phyloP scores from a whole-genome alignment of 2,888 invertebrate species.

The Yponomeuta malinellus region DNA sequence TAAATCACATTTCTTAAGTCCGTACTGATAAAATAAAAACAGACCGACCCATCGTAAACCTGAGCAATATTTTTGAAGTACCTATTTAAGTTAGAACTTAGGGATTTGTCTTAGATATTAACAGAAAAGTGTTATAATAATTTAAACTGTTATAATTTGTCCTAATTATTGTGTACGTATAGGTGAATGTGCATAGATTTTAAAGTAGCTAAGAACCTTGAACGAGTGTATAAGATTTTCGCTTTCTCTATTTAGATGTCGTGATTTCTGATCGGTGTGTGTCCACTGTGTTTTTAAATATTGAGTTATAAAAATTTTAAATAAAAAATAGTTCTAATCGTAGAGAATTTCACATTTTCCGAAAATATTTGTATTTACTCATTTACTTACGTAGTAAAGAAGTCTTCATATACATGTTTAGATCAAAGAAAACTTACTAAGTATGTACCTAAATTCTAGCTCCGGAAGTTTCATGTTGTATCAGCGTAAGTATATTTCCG shows the following conservation, averaged over 20 bases:
- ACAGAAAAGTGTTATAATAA: neutral
- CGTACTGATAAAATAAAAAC: slow-evolving; percentile 57
- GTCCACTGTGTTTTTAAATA: slow-evolving; percentile 28
- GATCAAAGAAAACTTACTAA: neutral
- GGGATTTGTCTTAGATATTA: slow-evolving; percentile 29
- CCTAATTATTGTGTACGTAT: slow-evolving; percentile 55
- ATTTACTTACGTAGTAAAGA: slow-evolving; percentile 2
- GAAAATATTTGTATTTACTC: slow-evolving; percentile 10
- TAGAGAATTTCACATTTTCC: slow-evolving; percentile 11
- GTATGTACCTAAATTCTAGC: neutral
- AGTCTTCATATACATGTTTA: slow-evolving; percentile 13
- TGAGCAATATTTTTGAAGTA: slow-evolving; percentile 71
- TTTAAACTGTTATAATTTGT: slow-evolving; percentile 51
- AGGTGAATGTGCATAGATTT: slow-evolving; percentile 35
- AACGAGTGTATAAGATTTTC: slow-evolving; percentile 57
- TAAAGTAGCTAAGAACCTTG: slow-evolving; percentile 21
- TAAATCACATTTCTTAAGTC: slow-evolving; percentile 26
- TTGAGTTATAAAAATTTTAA: slow-evolving; percentile 20
- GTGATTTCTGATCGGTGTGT: slow-evolving; percentile 55
- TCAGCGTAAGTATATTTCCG: neutral
- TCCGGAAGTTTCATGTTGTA: neutral
- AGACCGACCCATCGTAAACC: slow-evolving; percentile 68
- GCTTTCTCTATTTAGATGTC: slow-evolving; percentile 64
- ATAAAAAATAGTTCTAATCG: slow-evolving; percentile 13
- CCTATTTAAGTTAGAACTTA: slow-evolving; percentile 54